Base-by-base conservation (phyloP, 2,888 invertebrate genomes). In the Synanthedon andrenaeformis region DNA sequence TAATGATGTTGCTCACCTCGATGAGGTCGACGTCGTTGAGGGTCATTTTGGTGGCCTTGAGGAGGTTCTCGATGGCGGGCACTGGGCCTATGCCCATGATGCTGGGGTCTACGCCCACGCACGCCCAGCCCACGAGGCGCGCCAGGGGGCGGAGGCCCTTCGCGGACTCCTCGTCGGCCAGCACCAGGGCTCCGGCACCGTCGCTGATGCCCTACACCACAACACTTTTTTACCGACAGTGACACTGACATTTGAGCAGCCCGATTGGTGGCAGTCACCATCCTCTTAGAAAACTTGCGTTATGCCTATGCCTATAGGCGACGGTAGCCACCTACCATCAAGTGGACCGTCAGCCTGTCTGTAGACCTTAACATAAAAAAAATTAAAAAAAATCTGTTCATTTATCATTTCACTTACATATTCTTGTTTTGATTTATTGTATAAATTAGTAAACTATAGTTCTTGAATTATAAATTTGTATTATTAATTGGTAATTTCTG, bases 21-120 rank as follows among this genome's bases (percentile, higher is more conserved):
- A 99, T 88, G 53, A 99, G 86, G 77, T 98, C 98, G 60, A 99
- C 91, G 63, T 99, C 96, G 52, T 94, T 91, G 49, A 99, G 75
- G 14, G 90, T 91, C 71, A 95, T 88, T 52, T 94, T 95, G 51
- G 95, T 90, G 54, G 90, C 89, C 72, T 94, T 93, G 14, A 98
- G 90, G 19, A 98, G 89, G 72, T 93, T 93, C 69, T 92, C 90
- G 53, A 99, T 98, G 17, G 99, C 97, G 0, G 97, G 94, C 17
- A 95, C 97, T 3, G 99, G 99, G 0, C 98, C 98, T 64, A 98
- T 94, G 54, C 98, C 99, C 99, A 99, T 99, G 67, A 99, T 97
- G 72, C 92, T 93, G 49, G 99, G 99, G 66, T 98, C 98, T 51
- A 98, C 98, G 53, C 98, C 98, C 58, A 97, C 95, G 65, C 93